Base-by-base conservation (phyloP, 2,888 invertebrate genomes). In the Elegia similella region DNA sequence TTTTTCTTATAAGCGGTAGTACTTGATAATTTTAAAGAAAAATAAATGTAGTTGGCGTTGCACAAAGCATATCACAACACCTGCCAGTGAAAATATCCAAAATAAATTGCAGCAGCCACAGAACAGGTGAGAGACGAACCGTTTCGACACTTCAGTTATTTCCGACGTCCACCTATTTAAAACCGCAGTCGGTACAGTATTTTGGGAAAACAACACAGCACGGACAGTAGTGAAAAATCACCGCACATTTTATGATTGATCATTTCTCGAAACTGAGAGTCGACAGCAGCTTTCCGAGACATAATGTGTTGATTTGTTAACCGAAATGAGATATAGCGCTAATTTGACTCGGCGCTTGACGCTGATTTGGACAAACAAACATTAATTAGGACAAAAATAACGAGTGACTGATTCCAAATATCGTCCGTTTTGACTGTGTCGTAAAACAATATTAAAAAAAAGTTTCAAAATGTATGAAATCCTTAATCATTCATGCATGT, bases 241-340 rank as follows among this genome's bases (percentile, higher is more conserved):
- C 86, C 84, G 79, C 78, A 70, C 82, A 72, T 78, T 75, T 81
- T 89, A 87, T 90, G 90, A 90, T 89, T 88, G 88, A 90, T 90
- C 82, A 86, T 88, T 88, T 87, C 88, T 82, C 68, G 85, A 88
- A 89, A 90, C 72, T 74, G 69, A 69, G 72, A 72, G 67, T 58
- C 67, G 59, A 61, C 67, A 66, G 72, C 69, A 62, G 66, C 66
- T 81, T 81, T 81, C 74, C 75, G 78, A 81, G 78, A 69, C 76
- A 62, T 78, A 71, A 85, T 76, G 83, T 84, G 88, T 83, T 88
- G 86, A 90, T 86, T 84, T 86, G 85, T 84, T 81, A 78, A 78
- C 78, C 68, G 62, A 68, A 75, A 72, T 84, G 84, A 85, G 73
- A 78, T 80, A 86, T 83, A 67, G 74, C 64, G 67, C 72, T 76